phyloP scores from a whole-genome alignment of 2,113 vertebrate genomes.

The Zosterops japonicus region DNA sequence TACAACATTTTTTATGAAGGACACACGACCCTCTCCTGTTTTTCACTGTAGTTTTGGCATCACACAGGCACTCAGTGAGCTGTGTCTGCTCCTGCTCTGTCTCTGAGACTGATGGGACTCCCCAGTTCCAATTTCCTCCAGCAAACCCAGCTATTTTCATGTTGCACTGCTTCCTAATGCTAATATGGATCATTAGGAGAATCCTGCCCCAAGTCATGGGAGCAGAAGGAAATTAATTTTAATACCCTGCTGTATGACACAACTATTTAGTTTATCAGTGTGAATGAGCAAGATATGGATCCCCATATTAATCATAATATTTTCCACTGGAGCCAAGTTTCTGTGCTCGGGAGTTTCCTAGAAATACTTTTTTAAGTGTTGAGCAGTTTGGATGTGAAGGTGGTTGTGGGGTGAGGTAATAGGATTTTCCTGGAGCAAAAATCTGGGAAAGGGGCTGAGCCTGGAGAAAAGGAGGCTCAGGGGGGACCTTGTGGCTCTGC shows the following conservation, averaged over 20 bases:
- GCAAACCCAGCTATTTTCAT: not conserved
- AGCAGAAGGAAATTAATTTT: constrained; percentile 53
- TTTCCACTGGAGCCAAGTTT: not conserved
- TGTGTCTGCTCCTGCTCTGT: not conserved
- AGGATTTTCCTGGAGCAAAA: not conserved
- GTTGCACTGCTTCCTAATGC: not conserved
- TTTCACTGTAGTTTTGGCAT: not conserved
- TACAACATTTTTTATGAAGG: not conserved
- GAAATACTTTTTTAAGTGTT: not conserved
- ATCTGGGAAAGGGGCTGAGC: not conserved
- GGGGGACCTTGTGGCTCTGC: not conserved
- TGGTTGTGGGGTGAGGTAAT: not conserved
- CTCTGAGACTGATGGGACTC: not conserved
- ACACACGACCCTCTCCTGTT: not conserved
- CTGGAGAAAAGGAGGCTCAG: not conserved
- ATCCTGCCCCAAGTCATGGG: not conserved
- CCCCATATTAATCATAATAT: not conserved
- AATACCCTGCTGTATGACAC: not conserved
- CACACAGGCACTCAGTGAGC: not conserved
- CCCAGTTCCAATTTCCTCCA: not conserved
- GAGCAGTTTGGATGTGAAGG: not conserved
- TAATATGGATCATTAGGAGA: not conserved
- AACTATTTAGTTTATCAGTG: not conserved
- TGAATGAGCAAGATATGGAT: not conserved
- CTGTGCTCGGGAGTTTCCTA: not conserved